Evolutionary conservation across 2,113 vertebrate species (phyloP).

Genomic region (Hippopotamus amphibius): DNA sequence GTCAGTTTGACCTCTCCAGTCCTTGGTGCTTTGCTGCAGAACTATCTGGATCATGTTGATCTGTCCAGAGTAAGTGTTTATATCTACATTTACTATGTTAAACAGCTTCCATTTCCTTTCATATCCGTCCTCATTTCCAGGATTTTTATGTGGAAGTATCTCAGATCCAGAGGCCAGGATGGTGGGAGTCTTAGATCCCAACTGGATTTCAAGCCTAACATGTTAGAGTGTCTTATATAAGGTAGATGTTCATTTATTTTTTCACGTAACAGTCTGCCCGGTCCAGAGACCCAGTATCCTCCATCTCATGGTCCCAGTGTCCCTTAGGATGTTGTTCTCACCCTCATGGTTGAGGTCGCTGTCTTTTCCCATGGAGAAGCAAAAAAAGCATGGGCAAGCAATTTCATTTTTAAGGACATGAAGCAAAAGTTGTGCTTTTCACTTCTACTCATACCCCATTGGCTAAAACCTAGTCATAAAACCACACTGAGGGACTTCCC

Average conservation of each 20-base stretch:
- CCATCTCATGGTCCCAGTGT: background rate
- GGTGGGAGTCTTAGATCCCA: background rate
- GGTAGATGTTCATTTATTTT: background rate
- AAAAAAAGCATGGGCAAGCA: background rate
- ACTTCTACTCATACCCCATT: background rate
- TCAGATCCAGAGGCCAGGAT: background rate
- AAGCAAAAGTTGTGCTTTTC: slow-evolving; percentile 4
- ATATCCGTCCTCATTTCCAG: background rate
- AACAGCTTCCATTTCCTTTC: slow-evolving; percentile 3
- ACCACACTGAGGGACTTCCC: background rate
- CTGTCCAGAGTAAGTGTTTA: slow-evolving; percentile 2
- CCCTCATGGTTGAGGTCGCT: background rate
- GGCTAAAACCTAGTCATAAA: background rate
- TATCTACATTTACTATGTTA: background rate
- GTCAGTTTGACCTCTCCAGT: background rate
- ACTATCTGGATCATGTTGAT: background rate
- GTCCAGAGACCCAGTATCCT: background rate
- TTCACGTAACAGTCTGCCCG: background rate
- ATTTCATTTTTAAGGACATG: slow-evolving; percentile 30
- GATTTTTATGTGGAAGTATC: background rate
- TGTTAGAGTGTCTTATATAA: slow-evolving; percentile 39
- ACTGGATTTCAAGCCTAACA: background rate
- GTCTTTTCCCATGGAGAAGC: background rate
- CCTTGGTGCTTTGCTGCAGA: background rate
- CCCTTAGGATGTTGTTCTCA: background rate